Evolutionary conservation across 2,113 vertebrate genomes (phyloP).

Genomic region (Channa argus): DNA sequence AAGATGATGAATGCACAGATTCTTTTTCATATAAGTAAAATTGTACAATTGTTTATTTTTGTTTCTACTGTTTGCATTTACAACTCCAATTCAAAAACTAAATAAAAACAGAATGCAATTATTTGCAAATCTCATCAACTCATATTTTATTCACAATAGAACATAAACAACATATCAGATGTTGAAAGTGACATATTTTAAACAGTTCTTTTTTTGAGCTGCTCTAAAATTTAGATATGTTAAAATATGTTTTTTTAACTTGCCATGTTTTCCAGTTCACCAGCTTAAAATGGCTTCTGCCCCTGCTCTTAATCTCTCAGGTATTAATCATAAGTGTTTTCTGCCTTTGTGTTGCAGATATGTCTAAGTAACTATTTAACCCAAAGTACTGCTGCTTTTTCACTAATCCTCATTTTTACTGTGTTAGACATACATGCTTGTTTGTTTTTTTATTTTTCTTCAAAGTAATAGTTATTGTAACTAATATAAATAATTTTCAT

Average conservation of each 20-base stretch:
- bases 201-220: background rate
- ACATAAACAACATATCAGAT: too few species aligned
- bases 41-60: too few species aligned
- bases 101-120: too few species aligned
- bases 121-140: too few species aligned
- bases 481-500: too few species aligned
- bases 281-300: conserved; percentile 94
- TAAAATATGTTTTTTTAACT: conserved; percentile 41
- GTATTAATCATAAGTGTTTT: conserved; percentile 80
- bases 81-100: too few species aligned
- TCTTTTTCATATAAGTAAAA: too few species aligned
- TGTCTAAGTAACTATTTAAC: conserved; percentile 41
- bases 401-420: conserved; percentile 51
- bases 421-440: background rate
- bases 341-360: conserved; percentile 18
- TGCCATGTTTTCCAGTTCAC: conserved; percentile 89
- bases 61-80: too few species aligned
- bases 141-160: too few species aligned
- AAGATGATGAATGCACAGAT: too few species aligned
- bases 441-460: background rate
- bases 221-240: background rate
- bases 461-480: too few species aligned
- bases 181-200: too few species aligned
- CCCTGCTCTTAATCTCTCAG: conserved; percentile 90
- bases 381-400: conserved; percentile 13